A percentile compares a stretch with the other conserved stretches of the same genome.
phyloP scores from a whole-genome alignment of 2,888 invertebrate genomes.

The Strigamia crassipes region DNA sequence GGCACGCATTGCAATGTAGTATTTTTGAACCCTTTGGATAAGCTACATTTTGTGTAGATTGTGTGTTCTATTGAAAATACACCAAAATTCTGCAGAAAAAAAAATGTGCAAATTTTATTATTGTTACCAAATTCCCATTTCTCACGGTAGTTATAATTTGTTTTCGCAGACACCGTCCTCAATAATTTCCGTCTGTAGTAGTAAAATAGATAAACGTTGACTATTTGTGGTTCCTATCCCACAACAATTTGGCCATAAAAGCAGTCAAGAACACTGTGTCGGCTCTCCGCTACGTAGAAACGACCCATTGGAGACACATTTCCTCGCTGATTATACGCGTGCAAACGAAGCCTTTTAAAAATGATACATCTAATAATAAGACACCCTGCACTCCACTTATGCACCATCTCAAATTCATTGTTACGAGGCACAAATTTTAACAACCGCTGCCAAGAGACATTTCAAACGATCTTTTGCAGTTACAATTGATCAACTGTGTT shows the following conservation, averaged over 20 bases:
- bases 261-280: not conserved
- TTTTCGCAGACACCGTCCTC: too few relatives aligned
- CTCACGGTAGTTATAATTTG: too few relatives aligned
- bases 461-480: not conserved
- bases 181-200: too few relatives aligned
- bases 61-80: too few relatives aligned
- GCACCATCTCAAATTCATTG: conserved; percentile 18
- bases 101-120: too few relatives aligned
- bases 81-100: too few relatives aligned
- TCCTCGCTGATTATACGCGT: conserved; percentile 15
- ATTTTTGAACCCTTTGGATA: too few relatives aligned
- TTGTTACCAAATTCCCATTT: too few relatives aligned
- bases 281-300: not conserved
- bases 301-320: conserved; percentile 24
- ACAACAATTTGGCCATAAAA: conserved; percentile 18
- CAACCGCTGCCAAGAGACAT: not conserved
- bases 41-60: too few relatives aligned
- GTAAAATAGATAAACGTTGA: too few relatives aligned
- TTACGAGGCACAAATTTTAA: conserved; percentile 5
- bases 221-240: not conserved
- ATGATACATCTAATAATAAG: conserved; percentile 22
- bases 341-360: conserved; percentile 26
- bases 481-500: not conserved
- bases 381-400: conserved; percentile 12
- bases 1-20: too few relatives aligned